Evolutionary conservation across 2,797 vertebrate genomes (phyloP).

Genomic region (Aplochiton taeniatus): DNA sequence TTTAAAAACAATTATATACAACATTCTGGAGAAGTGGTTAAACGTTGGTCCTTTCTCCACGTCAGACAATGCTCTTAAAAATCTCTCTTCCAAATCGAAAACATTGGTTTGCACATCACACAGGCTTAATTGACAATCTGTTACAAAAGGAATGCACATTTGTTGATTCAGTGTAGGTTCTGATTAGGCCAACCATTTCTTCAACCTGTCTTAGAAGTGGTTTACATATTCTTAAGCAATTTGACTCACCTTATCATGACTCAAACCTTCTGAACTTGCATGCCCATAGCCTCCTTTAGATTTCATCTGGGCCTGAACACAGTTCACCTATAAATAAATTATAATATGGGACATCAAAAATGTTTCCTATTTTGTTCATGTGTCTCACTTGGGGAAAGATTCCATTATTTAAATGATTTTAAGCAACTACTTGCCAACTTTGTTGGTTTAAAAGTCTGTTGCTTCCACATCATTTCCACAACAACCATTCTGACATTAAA

Average conservation of each 20-base stretch:
- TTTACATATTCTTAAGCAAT: not conserved
- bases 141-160: slow-evolving; percentile 4
- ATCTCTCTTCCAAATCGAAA: slow-evolving; percentile 59
- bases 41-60: slow-evolving; percentile 72
- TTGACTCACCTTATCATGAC: slow-evolving; percentile 69
- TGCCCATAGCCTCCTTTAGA: slow-evolving; percentile 83
- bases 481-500: too few relatives aligned
- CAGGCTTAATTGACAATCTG: slow-evolving; percentile 57
- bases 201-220: not conserved
- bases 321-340: slow-evolving; percentile 71
- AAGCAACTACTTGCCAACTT: too few relatives aligned
- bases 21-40: slow-evolving; percentile 69
- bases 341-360: slow-evolving; percentile 39
- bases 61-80: slow-evolving; percentile 66
- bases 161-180: not conserved
- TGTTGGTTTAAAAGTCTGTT: too few relatives aligned
- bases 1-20: slow-evolving; percentile 70
- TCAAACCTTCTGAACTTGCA: slow-evolving; percentile 69
- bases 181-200: not conserved
- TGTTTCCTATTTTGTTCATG: too few relatives aligned
- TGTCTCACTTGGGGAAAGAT: too few relatives aligned
- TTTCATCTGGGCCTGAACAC: slow-evolving; percentile 88
- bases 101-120: slow-evolving; percentile 62
- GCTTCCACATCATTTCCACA: too few relatives aligned
- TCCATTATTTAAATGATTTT: too few relatives aligned